A percentile compares a stretch with the other conserved stretches of the same genome.
phyloP scores from a whole-genome alignment of 2,888 invertebrate species.

The Calliphora vomitoria region DNA sequence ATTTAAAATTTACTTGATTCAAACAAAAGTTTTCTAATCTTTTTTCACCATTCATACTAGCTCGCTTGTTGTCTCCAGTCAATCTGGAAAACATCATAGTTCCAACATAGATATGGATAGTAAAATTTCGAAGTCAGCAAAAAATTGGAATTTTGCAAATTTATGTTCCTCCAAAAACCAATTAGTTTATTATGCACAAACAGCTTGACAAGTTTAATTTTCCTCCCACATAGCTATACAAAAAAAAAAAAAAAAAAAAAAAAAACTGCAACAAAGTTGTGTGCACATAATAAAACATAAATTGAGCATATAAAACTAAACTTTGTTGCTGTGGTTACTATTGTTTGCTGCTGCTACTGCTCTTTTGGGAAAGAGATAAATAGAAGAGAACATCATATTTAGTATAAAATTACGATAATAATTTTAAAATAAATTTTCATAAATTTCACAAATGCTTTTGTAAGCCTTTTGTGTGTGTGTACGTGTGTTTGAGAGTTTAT shows the following conservation, averaged over 20 bases:
- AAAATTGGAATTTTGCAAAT: no score
- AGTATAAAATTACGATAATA: conserved; percentile 51
- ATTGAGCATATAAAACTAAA: conserved; percentile 9
- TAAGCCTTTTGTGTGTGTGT: background rate
- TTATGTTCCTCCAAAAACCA: background rate
- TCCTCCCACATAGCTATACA: background rate
- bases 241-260: no score
- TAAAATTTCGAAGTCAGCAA: no score
- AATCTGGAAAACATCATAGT: no score
- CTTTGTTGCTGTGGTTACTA: background rate
- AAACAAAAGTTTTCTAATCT: no score
- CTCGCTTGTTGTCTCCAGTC: no score
- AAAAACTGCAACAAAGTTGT: background rate
- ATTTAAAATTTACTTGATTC: no score
- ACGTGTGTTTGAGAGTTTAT: conserved; percentile 24
- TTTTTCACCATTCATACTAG: no score
- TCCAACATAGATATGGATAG: no score
- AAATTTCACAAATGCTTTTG: conserved; percentile 18
- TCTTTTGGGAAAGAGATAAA: conserved; percentile 38
- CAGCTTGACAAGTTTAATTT: background rate
- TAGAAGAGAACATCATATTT: conserved; percentile 45
- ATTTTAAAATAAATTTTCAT: conserved; percentile 45
- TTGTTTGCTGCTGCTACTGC: background rate
- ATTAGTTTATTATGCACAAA: background rate
- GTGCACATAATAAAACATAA: conserved; percentile 17